Conservation (phyloP, 2,888 invertebrate genomes). For the Acanthosepion esculentum region DNA sequence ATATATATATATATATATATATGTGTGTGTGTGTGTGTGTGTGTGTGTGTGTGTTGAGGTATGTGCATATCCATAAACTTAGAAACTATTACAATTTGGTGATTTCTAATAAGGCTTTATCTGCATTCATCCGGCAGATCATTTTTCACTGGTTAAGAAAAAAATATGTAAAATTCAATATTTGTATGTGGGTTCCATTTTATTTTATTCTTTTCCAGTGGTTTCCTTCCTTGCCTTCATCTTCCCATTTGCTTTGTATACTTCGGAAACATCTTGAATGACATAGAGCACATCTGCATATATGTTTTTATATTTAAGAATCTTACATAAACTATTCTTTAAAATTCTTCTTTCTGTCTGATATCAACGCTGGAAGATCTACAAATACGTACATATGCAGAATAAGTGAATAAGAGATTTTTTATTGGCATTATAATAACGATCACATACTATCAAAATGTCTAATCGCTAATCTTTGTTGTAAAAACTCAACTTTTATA, state of each 20-base stretch:
- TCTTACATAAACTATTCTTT: too few species aligned
- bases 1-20: too few species aligned
- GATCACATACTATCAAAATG: too few species aligned
- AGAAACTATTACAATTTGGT: not conserved
- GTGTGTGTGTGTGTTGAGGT: too few species aligned
- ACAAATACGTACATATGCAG: not conserved
- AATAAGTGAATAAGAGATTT: too few species aligned
- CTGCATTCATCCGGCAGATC: not conserved
- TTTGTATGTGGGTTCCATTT: not conserved
- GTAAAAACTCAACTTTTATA: too few species aligned
- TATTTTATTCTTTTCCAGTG: not conserved
- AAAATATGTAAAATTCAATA: not conserved
- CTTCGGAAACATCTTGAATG: not conserved
- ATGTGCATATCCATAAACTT: too few species aligned
- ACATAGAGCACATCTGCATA: not conserved
- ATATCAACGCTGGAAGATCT: not conserved
- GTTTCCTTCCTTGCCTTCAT: not conserved
- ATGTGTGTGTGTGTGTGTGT: too few species aligned
- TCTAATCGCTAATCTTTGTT: too few species aligned
- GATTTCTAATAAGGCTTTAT: not conserved
- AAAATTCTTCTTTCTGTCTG: not conserved
- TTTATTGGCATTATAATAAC: too few species aligned
- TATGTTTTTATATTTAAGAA: too few species aligned
- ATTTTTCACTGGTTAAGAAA: not conserved
- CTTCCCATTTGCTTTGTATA: not conserved